A percentile compares a stretch with the other conserved stretches of the same genome.
phyloP scores from a whole-genome alignment of 2,888 invertebrate species.

The Carpatolechia fugitivella region DNA sequence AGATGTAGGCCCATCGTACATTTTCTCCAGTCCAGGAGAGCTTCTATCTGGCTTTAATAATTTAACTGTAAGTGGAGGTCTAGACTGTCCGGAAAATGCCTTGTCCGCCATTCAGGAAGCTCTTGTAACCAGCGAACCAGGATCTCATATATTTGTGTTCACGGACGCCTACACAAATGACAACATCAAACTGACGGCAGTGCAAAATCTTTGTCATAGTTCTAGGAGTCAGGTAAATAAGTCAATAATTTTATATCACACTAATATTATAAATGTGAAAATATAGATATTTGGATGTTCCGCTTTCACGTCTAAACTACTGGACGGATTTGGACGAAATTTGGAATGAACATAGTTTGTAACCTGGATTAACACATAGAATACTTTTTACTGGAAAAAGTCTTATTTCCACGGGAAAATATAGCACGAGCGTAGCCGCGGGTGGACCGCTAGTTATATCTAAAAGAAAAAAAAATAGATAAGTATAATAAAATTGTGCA shows the following conservation, averaged over 20 bases:
- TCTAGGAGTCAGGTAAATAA: conserved; percentile 30
- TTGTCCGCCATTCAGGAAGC: conserved; percentile 37
- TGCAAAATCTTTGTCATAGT: conserved; percentile 30
- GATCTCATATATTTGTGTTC: conserved; percentile 50
- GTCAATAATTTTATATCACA: not conserved
- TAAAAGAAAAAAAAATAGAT: too few relatives aligned
- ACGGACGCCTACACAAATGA: conserved; percentile 56
- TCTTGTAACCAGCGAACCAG: conserved; percentile 36
- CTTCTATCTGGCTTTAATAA: conserved; percentile 29
- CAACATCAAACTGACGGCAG: conserved; percentile 20
- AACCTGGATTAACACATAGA: too few relatives aligned
- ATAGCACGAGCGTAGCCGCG: too few relatives aligned
- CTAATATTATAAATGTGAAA: too few relatives aligned
- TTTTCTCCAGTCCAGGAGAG: conserved; percentile 21
- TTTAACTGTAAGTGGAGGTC: conserved; percentile 18
- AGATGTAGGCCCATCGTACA: conserved; percentile 32
- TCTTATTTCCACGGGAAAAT: too few relatives aligned
- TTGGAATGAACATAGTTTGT: too few relatives aligned
- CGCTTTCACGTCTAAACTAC: too few relatives aligned
- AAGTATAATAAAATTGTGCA: too few relatives aligned
- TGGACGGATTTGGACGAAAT: too few relatives aligned
- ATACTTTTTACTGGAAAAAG: too few relatives aligned
- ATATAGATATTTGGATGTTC: too few relatives aligned
- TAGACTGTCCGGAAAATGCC: conserved; percentile 38
- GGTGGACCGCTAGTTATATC: too few relatives aligned